Evolutionary conservation across 2,888 invertebrate species (phyloP).

Genomic region (Polyommatus icarus): DNA sequence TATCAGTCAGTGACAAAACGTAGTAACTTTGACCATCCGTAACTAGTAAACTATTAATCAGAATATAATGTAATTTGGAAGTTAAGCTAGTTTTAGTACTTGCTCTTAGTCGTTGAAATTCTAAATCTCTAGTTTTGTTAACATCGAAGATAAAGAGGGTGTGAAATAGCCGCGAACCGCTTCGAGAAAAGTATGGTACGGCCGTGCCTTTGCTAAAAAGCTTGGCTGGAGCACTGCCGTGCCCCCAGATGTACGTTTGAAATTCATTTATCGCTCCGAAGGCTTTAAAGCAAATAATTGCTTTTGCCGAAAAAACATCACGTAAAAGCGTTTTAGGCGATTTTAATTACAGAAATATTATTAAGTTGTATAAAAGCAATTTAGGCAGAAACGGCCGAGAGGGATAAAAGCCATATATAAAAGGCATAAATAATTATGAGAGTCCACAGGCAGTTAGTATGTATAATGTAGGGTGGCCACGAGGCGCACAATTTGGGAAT

Average conservation of each 20-base stretch:
- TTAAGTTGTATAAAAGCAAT: conserved; percentile 74
- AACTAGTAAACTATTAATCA: too few relatives aligned
- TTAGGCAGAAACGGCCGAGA: conserved; percentile 53
- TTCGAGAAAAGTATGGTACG: too few relatives aligned
- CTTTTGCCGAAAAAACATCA: conserved; percentile 26
- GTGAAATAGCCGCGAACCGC: too few relatives aligned
- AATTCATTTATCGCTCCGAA: conserved; percentile 11
- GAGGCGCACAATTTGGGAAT: neutral
- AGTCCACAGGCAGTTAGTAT: conserved; percentile 51
- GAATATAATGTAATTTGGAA: too few relatives aligned
- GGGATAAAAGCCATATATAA: conserved; percentile 67
- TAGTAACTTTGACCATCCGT: too few relatives aligned
- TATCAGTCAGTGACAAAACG: too few relatives aligned
- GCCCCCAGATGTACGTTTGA: neutral
- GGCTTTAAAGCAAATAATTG: conserved; percentile 27
- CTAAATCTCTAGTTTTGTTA: too few relatives aligned
- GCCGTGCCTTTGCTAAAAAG: too few relatives aligned
- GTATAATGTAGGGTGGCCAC: conserved; percentile 22
- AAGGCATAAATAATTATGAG: conserved; percentile 76
- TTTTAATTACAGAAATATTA: conserved; percentile 77
- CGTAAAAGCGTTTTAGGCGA: conserved; percentile 44
- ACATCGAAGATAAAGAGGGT: too few relatives aligned
- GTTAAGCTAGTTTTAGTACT: too few relatives aligned
- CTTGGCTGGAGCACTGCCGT: too few relatives aligned
- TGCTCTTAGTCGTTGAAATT: too few relatives aligned